phyloP scores from a whole-genome alignment of 2,888 invertebrate genomes.

The Nomada fabriciana region DNA sequence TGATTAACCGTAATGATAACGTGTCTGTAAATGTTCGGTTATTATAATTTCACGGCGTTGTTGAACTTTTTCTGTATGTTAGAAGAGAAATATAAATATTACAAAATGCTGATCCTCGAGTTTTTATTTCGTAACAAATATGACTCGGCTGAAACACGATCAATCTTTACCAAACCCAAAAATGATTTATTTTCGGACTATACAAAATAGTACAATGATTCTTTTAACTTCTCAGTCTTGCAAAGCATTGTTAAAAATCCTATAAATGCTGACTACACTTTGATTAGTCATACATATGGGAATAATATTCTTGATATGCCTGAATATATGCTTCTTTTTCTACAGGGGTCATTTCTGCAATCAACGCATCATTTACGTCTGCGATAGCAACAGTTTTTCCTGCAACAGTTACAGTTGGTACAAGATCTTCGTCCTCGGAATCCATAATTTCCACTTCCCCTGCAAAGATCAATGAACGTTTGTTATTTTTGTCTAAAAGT shows the following conservation, averaged over 20 bases:
- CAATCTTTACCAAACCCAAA: constrained; percentile 59
- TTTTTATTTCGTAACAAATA: constrained; percentile 10
- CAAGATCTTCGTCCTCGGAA: constrained; percentile 91
- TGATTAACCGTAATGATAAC: constrained; percentile 73
- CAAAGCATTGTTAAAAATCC: constrained; percentile 36
- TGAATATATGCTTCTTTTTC: constrained; percentile 98
- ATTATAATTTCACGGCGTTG: constrained; percentile 74
- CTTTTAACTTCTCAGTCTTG: constrained; percentile 65
- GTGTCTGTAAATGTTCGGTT: constrained; percentile 65
- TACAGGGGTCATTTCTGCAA: constrained; percentile 94
- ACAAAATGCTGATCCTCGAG: constrained; percentile 27
- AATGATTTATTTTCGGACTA: constrained; percentile 72
- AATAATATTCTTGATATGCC: constrained; percentile 96
- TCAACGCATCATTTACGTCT: constrained; percentile 93
- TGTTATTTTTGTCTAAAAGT: background rate
- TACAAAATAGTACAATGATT: constrained; percentile 78
- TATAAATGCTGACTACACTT: constrained; percentile 48
- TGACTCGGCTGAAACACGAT: background rate
- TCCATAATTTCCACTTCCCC: constrained; percentile 91
- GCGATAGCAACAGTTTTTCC: constrained; percentile 92
- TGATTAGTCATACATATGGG: constrained; percentile 92
- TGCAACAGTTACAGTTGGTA: constrained; percentile 93
- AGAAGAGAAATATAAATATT: constrained; percentile 67
- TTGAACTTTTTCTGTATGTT: constrained; percentile 79
- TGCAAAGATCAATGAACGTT: constrained; percentile 73